Conservation (phyloP, 2,888 invertebrate genomes). For the Eudasyphora cyanicolor region DNA sequence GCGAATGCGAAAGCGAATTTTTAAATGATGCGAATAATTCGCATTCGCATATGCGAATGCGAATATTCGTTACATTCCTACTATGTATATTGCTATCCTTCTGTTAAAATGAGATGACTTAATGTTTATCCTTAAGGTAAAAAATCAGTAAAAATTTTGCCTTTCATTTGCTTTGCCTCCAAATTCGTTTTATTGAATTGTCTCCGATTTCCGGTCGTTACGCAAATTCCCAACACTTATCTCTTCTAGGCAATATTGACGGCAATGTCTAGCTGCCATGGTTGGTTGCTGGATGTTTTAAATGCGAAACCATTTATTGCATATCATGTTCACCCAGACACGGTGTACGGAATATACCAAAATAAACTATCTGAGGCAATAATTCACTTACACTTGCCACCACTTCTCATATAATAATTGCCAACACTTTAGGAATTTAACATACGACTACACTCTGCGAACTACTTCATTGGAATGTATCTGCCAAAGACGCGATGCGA, state of each 20-base stretch:
- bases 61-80: too few species aligned
- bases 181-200: too few species aligned
- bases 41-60: too few species aligned
- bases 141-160: too few species aligned
- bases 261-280: not conserved
- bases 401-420: too few species aligned
- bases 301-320: not conserved
- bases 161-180: too few species aligned
- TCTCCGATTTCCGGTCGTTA: not conserved
- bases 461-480: not conserved
- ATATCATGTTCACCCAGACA: not conserved
- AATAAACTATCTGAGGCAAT: not conserved
- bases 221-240: not conserved
- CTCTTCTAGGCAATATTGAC: not conserved
- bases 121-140: too few species aligned
- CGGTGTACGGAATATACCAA: not conserved
- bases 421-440: constrained; percentile 1
- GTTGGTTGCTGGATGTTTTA: not conserved
- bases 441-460: not conserved
- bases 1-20: too few species aligned
- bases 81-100: too few species aligned
- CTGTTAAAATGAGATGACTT: too few species aligned
- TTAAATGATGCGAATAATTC: too few species aligned
- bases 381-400: constrained; percentile 7
- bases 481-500: not conserved